Conservation (phyloP, 2,888 invertebrate species). For the Dryadula phaetusa region DNA sequence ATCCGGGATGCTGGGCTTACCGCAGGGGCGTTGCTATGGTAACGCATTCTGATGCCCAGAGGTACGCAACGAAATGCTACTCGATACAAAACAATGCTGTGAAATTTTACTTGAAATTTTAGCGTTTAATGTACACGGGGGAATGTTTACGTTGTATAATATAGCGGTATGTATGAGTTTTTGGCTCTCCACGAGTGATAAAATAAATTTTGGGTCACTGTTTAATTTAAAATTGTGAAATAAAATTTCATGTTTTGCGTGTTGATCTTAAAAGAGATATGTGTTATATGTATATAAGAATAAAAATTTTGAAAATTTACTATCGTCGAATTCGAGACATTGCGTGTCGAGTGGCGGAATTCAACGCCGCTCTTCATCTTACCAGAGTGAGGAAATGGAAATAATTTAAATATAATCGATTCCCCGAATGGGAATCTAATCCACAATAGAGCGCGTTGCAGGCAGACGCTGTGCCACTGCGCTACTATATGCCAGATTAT, state of each 20-base stretch:
- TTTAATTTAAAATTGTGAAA: slow-evolving; percentile 20
- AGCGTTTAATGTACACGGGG: slow-evolving; percentile 39
- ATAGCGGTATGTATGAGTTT: slow-evolving; percentile 22
- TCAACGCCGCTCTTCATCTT: too few relatives aligned
- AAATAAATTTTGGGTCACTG: slow-evolving; percentile 1
- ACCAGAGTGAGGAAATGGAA: too few relatives aligned
- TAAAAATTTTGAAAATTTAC: too few relatives aligned
- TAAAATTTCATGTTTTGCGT: neutral
- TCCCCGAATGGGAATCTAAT: too few relatives aligned
- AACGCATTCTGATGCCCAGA: slow-evolving; percentile 71
- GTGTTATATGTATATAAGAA: too few relatives aligned
- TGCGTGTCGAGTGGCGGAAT: too few relatives aligned
- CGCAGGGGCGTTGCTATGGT: slow-evolving; percentile 78
- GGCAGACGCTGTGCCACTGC: too few relatives aligned
- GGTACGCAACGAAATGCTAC: slow-evolving; percentile 50
- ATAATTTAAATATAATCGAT: too few relatives aligned
- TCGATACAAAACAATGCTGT: slow-evolving; percentile 54
- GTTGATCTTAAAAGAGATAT: neutral
- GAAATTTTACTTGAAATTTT: slow-evolving; percentile 40
- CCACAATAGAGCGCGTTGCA: too few relatives aligned
- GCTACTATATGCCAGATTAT: too few relatives aligned
- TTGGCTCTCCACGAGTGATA: slow-evolving; percentile 12
- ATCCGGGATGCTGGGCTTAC: slow-evolving; percentile 64
- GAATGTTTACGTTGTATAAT: slow-evolving; percentile 35
- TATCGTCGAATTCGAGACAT: too few relatives aligned